These are phyloP conservation scores for Paedocypris micromegethes DNA, from an alignment of 2,797 vertebrate genomes.

Conservation along the genomic window DNA sequence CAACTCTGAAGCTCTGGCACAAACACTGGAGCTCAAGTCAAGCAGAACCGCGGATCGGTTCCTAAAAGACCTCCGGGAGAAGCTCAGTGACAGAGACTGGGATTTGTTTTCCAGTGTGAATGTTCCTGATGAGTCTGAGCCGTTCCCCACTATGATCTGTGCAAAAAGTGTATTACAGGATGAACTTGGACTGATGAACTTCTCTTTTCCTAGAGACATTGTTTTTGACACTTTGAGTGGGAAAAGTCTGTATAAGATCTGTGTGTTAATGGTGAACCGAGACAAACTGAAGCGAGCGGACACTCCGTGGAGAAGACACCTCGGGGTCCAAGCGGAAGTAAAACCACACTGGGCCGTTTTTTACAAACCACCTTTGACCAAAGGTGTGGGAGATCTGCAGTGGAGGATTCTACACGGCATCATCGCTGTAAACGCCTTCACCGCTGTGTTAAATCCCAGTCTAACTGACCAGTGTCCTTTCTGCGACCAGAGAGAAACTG, in stretches of 20 bases:
- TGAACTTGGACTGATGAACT: neutral
- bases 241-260: neutral
- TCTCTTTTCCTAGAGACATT: neutral
- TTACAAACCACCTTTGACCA: too few relatives aligned
- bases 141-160: neutral
- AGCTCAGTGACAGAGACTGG: neutral
- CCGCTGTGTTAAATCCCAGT: too few relatives aligned
- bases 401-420: too few relatives aligned
- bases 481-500: too few relatives aligned
- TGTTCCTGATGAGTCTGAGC: neutral
- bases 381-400: too few relatives aligned
- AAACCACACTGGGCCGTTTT: too few relatives aligned
- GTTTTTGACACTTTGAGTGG: neutral
- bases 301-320: neutral
- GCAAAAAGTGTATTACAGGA: neutral
- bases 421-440: too few relatives aligned
- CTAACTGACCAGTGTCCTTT: too few relatives aligned
- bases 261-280: neutral
- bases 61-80: neutral
- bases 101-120: neutral
- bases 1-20: neutral
- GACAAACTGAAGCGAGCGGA: neutral
- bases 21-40: neutral
- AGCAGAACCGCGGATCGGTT: neutral
- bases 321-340: too few relatives aligned